These are phyloP conservation scores for Bos indicus DNA, from an alignment of 2,113 vertebrate species.

Conservation along the genomic window DNA sequence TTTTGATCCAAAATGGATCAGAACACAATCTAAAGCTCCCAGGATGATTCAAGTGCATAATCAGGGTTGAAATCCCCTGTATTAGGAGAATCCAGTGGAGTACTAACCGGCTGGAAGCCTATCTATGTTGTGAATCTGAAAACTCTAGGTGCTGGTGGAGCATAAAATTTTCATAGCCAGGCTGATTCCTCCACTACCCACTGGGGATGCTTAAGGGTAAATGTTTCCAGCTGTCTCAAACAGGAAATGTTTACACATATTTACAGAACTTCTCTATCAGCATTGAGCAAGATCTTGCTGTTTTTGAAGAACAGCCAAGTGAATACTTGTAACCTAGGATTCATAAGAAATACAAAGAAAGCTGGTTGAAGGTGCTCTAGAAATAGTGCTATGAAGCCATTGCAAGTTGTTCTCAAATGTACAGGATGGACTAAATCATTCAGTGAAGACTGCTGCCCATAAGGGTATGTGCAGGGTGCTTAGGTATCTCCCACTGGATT, in stretches of 20 bases:
- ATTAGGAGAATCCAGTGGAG: neutral
- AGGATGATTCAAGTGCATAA: too few species aligned
- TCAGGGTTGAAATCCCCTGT: neutral
- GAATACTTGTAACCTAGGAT: slow-evolving; percentile 13
- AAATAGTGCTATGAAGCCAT: neutral
- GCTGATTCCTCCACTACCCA: neutral
- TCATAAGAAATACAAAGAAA: neutral
- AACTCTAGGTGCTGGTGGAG: neutral
- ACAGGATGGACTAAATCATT: too few species aligned
- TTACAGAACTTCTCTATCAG: slow-evolving; percentile 36
- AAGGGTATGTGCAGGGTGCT: accelerated
- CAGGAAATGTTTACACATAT: slow-evolving; percentile 43
- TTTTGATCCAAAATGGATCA: neutral
- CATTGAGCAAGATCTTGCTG: slow-evolving; percentile 22
- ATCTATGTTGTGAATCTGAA: neutral
- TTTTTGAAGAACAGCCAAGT: slow-evolving; percentile 8
- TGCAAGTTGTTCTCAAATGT: neutral
- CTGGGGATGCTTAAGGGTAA: neutral
- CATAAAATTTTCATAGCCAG: neutral
- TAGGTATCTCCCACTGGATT: neutral
- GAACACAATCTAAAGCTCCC: neutral
- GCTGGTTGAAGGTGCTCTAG: neutral
- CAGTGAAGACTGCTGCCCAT: neutral
- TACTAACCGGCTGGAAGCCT: neutral
- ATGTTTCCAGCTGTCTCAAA: neutral